Conservation (phyloP, 1,140 invertebrate species). For the Aphis craccivora region DNA sequence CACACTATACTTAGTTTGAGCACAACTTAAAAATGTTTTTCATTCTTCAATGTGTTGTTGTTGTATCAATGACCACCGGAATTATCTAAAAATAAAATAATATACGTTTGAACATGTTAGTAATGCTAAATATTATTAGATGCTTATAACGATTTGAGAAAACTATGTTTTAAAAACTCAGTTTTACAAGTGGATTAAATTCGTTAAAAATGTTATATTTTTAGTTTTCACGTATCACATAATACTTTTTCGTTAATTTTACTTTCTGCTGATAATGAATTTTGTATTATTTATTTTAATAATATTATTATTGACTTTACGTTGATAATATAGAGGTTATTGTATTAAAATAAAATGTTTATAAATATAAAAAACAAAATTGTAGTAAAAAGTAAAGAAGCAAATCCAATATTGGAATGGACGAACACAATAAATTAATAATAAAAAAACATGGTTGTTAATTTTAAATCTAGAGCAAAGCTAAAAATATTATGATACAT, state of each 20-base stretch:
- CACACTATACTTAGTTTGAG: not conserved
- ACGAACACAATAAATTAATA: not conserved
- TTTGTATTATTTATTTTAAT: not conserved
- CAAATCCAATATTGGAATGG: not conserved
- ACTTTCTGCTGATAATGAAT: not conserved
- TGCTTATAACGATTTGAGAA: not conserved
- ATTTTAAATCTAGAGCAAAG: not conserved
- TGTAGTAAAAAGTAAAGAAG: not conserved
- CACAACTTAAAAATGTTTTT: not conserved
- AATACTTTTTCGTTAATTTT: not conserved
- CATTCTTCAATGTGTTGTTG: not conserved
- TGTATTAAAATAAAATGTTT: no score
- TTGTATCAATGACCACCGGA: conserved; percentile 41
- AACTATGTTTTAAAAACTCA: not conserved
- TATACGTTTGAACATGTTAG: not conserved
- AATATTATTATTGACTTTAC: not conserved
- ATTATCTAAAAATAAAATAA: conserved; percentile 43
- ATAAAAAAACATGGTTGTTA: not conserved
- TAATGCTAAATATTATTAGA: not conserved
- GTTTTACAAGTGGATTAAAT: not conserved
- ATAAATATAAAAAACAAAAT: not conserved
- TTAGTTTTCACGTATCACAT: not conserved
- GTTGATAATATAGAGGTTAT: no score
- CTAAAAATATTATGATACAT: not conserved
- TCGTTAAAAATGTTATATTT: no score